Evolutionary conservation across 2,888 invertebrate species (phyloP), one percentile per base, ranked within the genome.

Genomic region (Pseudococcus jackbeardsleyi): DNA sequence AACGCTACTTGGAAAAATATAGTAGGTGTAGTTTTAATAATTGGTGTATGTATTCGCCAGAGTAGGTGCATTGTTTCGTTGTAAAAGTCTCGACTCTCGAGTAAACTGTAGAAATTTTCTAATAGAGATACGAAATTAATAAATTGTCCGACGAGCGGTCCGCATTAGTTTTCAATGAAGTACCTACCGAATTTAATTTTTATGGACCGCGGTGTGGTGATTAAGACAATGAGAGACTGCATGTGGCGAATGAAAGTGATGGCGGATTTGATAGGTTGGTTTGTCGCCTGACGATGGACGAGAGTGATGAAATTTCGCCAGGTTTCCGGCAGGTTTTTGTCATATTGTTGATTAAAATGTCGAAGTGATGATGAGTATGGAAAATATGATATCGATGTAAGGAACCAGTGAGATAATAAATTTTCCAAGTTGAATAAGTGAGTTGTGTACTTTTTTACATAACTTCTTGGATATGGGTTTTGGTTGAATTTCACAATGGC

Each of bases 1-100:
- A 72, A 72, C 33, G 68, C 33, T 33, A 15, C 68, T 72, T 33
- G 68, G 68, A 33, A 72, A 72, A 72, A 72, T 26, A 72, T 72
- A 72, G 46, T 46, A 46, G 46, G 46, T 46, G 6, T 46, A 46
- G 46, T 46, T 46, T 46, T 59, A 59, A 59, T 59, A 59, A 59
- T 72, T 72, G 68, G 33, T 12, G 26, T 33, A 15, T 22, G 22
- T 54, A 54, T 17, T 54, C 11, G 15, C 17, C 5, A 17, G 17
- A 17, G 54, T 17, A 54, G 54, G 17, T 19, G 9, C 59, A 59
- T 59, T 59, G 59, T 59, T n/a, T 19, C 19, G 59, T 15, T 59
- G 59, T 59, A 59, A 59, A 59, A 59, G 19, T 33, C 26, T 33
- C 26, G 26, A 33, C 26, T 19, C 19, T 19, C 19, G 11, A 59